Conservation (phyloP, 1,140 invertebrate species). For the Teleopsis dalmanni region DNA sequence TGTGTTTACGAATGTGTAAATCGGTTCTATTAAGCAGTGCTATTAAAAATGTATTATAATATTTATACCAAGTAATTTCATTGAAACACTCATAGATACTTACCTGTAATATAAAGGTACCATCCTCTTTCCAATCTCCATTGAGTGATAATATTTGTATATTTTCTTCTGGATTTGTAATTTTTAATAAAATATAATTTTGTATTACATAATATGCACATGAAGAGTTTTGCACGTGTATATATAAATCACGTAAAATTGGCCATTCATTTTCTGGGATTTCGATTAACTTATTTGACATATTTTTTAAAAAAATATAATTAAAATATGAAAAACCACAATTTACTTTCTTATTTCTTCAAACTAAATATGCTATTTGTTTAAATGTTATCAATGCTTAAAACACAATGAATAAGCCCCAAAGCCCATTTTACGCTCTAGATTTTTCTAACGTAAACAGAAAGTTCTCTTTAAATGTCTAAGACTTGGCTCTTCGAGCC, state of each 20-base stretch:
- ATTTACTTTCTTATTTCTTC: too few species aligned
- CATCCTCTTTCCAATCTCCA: conserved; percentile 25
- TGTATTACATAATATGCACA: conserved; percentile 19
- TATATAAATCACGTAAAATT: conserved; percentile 20
- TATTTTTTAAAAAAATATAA: too few species aligned
- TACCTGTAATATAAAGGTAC: conserved; percentile 20
- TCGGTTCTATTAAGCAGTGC: not conserved
- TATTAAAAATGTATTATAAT: conserved; percentile 2
- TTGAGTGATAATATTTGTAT: conserved; percentile 23
- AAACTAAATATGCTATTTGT: too few species aligned
- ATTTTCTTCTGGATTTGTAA: conserved; percentile 15
- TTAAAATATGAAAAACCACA: too few species aligned
- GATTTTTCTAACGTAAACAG: too few species aligned
- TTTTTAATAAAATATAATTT: conserved; percentile 23
- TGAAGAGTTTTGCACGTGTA: conserved; percentile 7
- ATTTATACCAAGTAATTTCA: not conserved
- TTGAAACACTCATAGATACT: not conserved
- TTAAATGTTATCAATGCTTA: too few species aligned
- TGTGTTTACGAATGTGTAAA: conserved; percentile 19
- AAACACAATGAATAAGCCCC: too few species aligned
- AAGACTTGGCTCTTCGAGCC: too few species aligned
- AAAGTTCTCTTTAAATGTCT: too few species aligned
- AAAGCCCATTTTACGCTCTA: too few species aligned
- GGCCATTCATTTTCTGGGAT: conserved; percentile 24
- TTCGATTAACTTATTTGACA: conserved; percentile 18